A percentile compares a stretch with the other conserved stretches of the same genome.
phyloP scores from a whole-genome alignment of 2,797 vertebrate genomes.

The Pangasius djambal region DNA sequence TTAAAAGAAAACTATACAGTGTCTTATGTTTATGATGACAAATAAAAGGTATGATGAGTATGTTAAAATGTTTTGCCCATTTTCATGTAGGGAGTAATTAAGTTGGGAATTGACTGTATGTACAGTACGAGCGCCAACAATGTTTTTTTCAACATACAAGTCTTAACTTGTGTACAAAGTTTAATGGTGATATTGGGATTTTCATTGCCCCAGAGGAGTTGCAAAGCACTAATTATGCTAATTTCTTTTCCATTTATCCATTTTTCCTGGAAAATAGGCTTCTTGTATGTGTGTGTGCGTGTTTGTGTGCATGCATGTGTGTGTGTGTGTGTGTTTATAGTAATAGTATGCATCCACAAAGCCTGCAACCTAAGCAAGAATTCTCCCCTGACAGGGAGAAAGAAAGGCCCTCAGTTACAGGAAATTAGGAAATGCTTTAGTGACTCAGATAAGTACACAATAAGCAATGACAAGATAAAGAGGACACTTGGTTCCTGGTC shows the following conservation, averaged over 20 bases:
- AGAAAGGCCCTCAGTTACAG: background rate
- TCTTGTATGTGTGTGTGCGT: background rate
- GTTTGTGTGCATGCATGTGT: background rate
- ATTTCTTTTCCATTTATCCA: background rate
- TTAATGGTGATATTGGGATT: background rate
- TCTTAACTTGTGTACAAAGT: background rate
- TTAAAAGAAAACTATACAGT: background rate
- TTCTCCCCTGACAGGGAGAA: background rate
- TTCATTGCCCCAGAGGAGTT: background rate
- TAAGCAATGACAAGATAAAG: background rate
- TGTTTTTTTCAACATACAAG: background rate
- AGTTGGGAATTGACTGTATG: background rate
- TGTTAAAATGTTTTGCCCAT: background rate
- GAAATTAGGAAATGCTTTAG: conserved; percentile 6
- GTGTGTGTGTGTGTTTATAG: background rate
- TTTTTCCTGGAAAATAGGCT: background rate
- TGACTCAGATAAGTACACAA: conserved; percentile 12
- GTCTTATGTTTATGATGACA: background rate
- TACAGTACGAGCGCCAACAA: background rate
- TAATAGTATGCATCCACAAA: background rate
- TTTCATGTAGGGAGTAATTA: background rate
- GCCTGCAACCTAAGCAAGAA: background rate
- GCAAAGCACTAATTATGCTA: background rate
- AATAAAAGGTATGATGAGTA: background rate
- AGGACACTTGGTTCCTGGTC: background rate